phyloP scores from a whole-genome alignment of 2,113 vertebrate species.

The Narcine bancroftii region DNA sequence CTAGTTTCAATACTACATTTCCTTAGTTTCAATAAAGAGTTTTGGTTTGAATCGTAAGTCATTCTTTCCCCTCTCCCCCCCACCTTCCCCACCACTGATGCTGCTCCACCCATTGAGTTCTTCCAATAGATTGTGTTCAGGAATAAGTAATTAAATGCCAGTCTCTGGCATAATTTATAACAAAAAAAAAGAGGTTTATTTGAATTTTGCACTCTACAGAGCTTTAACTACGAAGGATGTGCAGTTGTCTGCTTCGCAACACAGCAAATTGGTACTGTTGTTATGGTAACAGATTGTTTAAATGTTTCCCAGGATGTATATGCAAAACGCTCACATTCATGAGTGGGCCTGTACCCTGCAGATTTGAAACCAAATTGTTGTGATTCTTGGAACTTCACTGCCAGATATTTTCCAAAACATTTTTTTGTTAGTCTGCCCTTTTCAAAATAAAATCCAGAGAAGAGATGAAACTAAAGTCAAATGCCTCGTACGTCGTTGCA shows the following conservation, averaged over 20 bases:
- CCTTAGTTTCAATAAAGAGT: too few relatives aligned
- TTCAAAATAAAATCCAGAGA: neutral
- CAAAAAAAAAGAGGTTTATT: too few relatives aligned
- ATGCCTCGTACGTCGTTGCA: neutral
- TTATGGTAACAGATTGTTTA: slow-evolving; percentile 7
- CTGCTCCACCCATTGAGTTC: too few relatives aligned
- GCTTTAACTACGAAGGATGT: neutral
- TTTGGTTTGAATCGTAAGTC: too few relatives aligned
- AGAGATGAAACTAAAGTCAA: neutral
- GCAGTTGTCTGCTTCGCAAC: neutral
- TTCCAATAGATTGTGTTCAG: too few relatives aligned
- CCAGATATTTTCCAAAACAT: neutral
- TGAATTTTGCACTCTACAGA: neutral
- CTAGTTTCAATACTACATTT: too few relatives aligned
- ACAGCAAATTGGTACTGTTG: neutral
- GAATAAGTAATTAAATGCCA: too few relatives aligned
- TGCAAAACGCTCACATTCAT: neutral
- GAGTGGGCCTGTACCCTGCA: neutral
- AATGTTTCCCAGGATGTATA: neutral
- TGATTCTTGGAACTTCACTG: neutral
- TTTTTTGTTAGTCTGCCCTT: neutral
- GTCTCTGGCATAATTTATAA: too few relatives aligned
- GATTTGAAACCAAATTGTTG: neutral
- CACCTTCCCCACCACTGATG: too few relatives aligned
- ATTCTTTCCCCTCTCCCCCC: too few relatives aligned